Conservation (phyloP, 2,888 invertebrate genomes). For the Lucinisca nassula region DNA sequence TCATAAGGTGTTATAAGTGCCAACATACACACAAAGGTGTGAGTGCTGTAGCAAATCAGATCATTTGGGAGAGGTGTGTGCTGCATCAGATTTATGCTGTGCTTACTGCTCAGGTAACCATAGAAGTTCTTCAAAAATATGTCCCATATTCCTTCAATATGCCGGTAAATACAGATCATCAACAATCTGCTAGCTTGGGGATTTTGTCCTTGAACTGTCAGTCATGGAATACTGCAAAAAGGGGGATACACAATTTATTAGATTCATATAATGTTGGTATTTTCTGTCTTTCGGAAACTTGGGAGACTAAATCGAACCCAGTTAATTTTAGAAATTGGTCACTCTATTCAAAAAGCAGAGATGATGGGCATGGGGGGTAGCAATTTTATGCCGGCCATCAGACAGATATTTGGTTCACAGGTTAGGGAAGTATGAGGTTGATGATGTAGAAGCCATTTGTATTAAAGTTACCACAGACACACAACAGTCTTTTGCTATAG, state of each 20-base stretch:
- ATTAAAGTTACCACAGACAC: not conserved
- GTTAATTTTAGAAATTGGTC: not conserved
- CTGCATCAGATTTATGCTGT: not conserved
- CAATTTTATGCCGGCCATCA: not conserved
- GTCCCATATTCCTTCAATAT: not conserved
- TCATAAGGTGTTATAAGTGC: not conserved
- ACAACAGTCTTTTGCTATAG: not conserved
- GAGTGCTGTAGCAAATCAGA: not conserved
- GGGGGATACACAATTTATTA: not conserved
- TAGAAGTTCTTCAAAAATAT: not conserved
- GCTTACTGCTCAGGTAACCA: not conserved
- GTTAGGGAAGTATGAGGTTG: not conserved
- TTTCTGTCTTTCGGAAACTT: not conserved
- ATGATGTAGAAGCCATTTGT: not conserved
- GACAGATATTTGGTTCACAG: not conserved
- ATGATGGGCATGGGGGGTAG: not conserved
- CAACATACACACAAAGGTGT: not conserved
- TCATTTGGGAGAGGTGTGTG: not conserved
- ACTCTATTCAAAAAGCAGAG: not conserved
- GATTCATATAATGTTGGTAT: not conserved
- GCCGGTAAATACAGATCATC: not conserved
- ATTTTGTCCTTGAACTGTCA: slow-evolving; percentile 1
- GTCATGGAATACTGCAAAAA: not conserved
- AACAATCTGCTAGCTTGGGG: not conserved
- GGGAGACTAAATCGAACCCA: not conserved